Conservation (phyloP, 2,888 invertebrate species). For the Nineta flava region DNA sequence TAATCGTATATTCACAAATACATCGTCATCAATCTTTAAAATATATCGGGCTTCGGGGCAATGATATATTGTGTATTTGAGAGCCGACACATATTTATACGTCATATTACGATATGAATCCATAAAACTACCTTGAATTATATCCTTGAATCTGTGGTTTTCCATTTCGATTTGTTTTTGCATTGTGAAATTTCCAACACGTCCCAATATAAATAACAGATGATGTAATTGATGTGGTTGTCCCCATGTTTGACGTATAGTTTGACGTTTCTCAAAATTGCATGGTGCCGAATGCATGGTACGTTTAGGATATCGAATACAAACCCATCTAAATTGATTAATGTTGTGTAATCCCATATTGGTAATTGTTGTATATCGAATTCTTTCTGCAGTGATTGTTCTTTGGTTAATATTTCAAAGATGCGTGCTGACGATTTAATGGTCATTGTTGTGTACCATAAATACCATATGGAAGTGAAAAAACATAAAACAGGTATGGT, state of each 20-base stretch:
- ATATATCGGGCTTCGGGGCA: constrained; percentile 51
- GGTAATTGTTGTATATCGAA: constrained; percentile 11
- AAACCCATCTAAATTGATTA: constrained; percentile 41
- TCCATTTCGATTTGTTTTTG: constrained; percentile 28
- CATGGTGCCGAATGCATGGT: constrained; percentile 51
- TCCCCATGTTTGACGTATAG: constrained; percentile 64
- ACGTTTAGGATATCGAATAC: constrained; percentile 39
- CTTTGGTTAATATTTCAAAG: not conserved
- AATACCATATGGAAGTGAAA: constrained; percentile 4
- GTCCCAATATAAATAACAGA: constrained; percentile 52
- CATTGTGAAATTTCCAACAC: constrained; percentile 22
- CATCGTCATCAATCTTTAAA: constrained; percentile 64
- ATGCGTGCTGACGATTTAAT: too few species aligned
- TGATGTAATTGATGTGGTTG: constrained; percentile 33
- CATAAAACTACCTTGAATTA: constrained; percentile 58
- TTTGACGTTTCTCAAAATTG: constrained; percentile 44
- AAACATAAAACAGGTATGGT: not conserved
- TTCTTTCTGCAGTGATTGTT: not conserved
- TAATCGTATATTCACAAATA: constrained; percentile 51
- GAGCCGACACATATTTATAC: constrained; percentile 67
- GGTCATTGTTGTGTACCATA: not conserved
- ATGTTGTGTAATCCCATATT: constrained; percentile 18
- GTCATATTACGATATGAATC: constrained; percentile 72
- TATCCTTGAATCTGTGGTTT: constrained; percentile 36
- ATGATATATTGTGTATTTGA: constrained; percentile 59